Percentiles rank a stretch among this genome's conserved stretches.
Conservation (phyloP, 2,888 invertebrate species). For the Schizaphis graminum region DNA sequence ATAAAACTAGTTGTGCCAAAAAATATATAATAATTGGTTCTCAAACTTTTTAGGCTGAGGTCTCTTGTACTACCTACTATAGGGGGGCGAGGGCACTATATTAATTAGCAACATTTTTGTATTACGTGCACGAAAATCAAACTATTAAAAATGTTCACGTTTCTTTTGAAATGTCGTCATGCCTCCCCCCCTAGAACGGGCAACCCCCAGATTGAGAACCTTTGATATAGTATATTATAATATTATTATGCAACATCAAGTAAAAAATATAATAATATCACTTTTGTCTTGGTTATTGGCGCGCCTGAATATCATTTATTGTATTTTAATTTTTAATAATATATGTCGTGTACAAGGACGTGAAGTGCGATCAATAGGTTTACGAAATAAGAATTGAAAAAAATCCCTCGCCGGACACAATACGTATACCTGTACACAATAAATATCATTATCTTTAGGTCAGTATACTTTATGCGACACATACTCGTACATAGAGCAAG, state of each 20-base stretch:
- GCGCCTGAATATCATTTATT: not conserved
- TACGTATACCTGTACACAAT: not conserved
- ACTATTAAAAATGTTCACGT: not conserved
- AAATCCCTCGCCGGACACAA: not conserved
- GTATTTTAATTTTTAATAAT: not conserved
- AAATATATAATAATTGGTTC: not conserved
- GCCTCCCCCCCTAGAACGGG: not conserved
- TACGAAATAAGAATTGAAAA: not conserved
- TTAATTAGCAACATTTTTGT: too few relatives aligned
- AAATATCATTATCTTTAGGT: not conserved
- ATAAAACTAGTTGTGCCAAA: too few relatives aligned
- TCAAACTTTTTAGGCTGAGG: not conserved
- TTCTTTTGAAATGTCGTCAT: not conserved
- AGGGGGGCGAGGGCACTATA: too few relatives aligned
- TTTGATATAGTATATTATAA: not conserved
- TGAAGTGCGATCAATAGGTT: not conserved
- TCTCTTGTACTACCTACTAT: too few relatives aligned
- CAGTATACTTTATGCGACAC: not conserved
- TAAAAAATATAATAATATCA: not conserved
- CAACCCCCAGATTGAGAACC: not conserved
- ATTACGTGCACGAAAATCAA: too few relatives aligned
- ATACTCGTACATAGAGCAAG: not conserved
- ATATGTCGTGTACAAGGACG: constrained; percentile 1
- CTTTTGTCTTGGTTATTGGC: not conserved
- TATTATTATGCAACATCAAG: not conserved